Evolutionary conservation across 2,888 invertebrate genomes (phyloP).

Genomic region (Hetaerina titia): DNA sequence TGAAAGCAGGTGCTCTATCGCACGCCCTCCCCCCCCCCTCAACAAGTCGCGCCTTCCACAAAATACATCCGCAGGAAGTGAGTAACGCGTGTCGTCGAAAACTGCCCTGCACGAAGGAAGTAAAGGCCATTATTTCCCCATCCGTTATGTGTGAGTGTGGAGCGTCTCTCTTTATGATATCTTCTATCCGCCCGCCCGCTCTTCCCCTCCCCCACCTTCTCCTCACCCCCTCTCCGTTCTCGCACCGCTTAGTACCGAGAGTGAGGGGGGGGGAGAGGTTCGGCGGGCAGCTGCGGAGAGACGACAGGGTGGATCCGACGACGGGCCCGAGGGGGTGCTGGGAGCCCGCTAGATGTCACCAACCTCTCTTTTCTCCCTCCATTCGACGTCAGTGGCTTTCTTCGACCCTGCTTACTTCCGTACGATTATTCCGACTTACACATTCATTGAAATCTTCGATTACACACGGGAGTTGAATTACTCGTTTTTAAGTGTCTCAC

Average conservation of each 20-base stretch:
- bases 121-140: constrained; percentile 23
- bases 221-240: background rate
- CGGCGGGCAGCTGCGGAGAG: no score
- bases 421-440: no score
- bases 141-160: background rate
- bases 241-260: background rate
- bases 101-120: background rate
- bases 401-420: no score
- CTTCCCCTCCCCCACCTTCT: background rate
- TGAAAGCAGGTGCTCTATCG: background rate
- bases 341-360: background rate
- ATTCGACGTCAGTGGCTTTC: background rate
- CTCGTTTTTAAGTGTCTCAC: no score
- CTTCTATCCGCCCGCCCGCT: background rate
- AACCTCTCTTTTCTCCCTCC: background rate
- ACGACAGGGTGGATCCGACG: no score
- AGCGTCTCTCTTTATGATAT: background rate
- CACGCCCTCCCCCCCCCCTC: background rate
- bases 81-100: constrained; percentile 19
- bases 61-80: constrained; percentile 49
- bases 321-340: background rate
- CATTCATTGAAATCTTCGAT: no score
- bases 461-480: no score
- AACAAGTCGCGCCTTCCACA: background rate
- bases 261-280: background rate